phyloP scores from a whole-genome alignment of 2,888 invertebrate genomes.

The Spodoptera picta region DNA sequence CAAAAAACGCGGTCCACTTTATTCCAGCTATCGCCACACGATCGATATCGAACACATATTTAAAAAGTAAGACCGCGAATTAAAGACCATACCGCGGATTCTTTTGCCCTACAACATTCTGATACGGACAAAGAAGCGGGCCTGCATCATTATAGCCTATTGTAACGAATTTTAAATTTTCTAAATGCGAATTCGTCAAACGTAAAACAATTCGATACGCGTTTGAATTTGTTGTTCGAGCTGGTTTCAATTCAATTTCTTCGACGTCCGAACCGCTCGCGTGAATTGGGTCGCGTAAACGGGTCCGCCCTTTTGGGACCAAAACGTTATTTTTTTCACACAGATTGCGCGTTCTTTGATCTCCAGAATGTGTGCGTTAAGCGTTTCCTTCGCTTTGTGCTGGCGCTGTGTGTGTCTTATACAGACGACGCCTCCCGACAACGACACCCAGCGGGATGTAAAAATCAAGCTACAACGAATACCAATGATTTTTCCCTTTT shows the following conservation, averaged over 20 bases:
- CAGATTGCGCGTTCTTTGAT: constrained; percentile 88
- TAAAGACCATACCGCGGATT: constrained; percentile 77
- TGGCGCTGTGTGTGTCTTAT: constrained; percentile 79
- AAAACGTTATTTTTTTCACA: constrained; percentile 88
- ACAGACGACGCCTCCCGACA: constrained; percentile 70
- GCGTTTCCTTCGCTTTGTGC: constrained; percentile 86
- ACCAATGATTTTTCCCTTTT: constrained; percentile 70
- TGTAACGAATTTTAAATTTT: constrained; percentile 85
- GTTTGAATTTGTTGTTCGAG: constrained; percentile 86
- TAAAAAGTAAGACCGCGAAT: constrained; percentile 71
- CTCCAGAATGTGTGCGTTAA: constrained; percentile 87
- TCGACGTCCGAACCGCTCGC: constrained; percentile 84
- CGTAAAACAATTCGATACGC: constrained; percentile 89
- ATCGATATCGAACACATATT: constrained; percentile 77
- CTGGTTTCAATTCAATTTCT: constrained; percentile 87
- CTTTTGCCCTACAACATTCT: constrained; percentile 75
- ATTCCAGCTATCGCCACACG: constrained; percentile 83
- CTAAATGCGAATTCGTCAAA: constrained; percentile 87
- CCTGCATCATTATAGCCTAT: constrained; percentile 87
- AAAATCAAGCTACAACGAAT: constrained; percentile 80
- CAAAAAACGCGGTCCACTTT: constrained; percentile 73
- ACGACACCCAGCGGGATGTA: constrained; percentile 84
- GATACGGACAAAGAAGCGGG: constrained; percentile 81
- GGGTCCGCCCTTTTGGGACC: constrained; percentile 88
- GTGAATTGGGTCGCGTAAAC: constrained; percentile 89